phyloP scores from a whole-genome alignment of 2,113 vertebrate species.

The Oreochromis niloticus region DNA sequence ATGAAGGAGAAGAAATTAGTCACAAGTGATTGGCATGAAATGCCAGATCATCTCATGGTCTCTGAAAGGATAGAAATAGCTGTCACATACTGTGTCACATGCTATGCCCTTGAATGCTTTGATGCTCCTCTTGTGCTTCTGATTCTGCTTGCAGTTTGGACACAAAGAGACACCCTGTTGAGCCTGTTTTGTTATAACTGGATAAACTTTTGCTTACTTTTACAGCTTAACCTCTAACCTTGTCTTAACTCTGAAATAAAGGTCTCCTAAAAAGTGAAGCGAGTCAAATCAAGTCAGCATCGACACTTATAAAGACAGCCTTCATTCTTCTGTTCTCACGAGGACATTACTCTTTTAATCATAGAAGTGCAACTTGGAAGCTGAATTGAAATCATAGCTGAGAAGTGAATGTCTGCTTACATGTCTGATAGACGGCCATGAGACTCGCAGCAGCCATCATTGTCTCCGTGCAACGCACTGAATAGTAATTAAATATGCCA shows the following conservation, averaged over 20 bases:
- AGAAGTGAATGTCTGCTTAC: constrained; percentile 1
- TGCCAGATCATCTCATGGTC: constrained; percentile 19
- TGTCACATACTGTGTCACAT: background rate
- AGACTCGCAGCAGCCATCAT: constrained; percentile 80
- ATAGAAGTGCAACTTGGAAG: background rate
- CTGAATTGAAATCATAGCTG: background rate
- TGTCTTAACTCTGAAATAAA: background rate
- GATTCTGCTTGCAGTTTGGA: background rate
- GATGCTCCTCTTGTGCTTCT: background rate
- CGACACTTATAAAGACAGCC: background rate
- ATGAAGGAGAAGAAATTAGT: constrained; percentile 37
- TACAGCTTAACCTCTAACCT: background rate
- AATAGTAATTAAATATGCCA: constrained; percentile 89
- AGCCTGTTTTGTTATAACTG: background rate
- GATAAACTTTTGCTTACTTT: background rate
- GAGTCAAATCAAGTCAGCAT: background rate
- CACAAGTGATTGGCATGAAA: constrained; percentile 39
- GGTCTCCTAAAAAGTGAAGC: background rate
- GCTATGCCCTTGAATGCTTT: background rate
- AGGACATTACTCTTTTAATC: background rate
- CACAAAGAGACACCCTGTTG: background rate
- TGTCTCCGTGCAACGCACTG: constrained; percentile 80
- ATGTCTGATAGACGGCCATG: constrained; percentile 70
- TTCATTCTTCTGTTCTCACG: background rate
- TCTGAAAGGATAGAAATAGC: background rate